phyloP scores from a whole-genome alignment of 1,140 invertebrate genomes.

The Onthophagus taurus region DNA sequence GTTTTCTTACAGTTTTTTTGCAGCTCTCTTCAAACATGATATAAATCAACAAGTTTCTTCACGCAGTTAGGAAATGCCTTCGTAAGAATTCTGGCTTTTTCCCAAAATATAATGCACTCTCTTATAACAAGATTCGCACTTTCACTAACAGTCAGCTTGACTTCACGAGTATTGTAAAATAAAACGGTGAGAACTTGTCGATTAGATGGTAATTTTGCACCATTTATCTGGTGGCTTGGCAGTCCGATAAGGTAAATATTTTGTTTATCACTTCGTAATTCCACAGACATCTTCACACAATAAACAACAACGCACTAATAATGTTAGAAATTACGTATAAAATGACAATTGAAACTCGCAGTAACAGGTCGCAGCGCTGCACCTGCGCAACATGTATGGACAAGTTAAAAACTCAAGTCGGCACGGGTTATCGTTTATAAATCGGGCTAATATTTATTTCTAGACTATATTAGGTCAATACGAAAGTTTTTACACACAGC shows the following conservation, averaged over 20 bases:
- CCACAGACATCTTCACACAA: too few species aligned
- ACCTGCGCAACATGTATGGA: too few species aligned
- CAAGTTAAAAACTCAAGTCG: too few species aligned
- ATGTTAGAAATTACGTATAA: too few species aligned
- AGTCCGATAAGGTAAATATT: conserved; percentile 13
- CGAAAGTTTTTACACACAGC: too few species aligned
- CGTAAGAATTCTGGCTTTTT: conserved; percentile 26
- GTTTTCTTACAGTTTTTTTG: conserved; percentile 27
- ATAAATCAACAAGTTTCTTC: conserved; percentile 25
- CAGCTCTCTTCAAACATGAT: conserved; percentile 23
- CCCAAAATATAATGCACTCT: conserved; percentile 25
- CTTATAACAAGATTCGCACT: conserved; percentile 28
- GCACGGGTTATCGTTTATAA: too few species aligned
- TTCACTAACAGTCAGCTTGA: conserved; percentile 26
- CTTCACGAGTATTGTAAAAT: conserved; percentile 30
- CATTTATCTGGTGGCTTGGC: conserved; percentile 23
- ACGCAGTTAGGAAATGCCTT: conserved; percentile 26
- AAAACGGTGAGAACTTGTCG: conserved; percentile 26
- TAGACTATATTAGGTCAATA: too few species aligned
- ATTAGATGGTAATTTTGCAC: conserved; percentile 30
- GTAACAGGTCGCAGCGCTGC: too few species aligned
- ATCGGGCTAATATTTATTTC: too few species aligned
- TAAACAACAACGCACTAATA: too few species aligned
- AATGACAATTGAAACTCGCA: too few species aligned
- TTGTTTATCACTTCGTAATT: too few species aligned